These are phyloP conservation scores for Tragelaphus strepsiceros DNA, from an alignment of 2,113 vertebrate genomes.

Conservation along the genomic window DNA sequence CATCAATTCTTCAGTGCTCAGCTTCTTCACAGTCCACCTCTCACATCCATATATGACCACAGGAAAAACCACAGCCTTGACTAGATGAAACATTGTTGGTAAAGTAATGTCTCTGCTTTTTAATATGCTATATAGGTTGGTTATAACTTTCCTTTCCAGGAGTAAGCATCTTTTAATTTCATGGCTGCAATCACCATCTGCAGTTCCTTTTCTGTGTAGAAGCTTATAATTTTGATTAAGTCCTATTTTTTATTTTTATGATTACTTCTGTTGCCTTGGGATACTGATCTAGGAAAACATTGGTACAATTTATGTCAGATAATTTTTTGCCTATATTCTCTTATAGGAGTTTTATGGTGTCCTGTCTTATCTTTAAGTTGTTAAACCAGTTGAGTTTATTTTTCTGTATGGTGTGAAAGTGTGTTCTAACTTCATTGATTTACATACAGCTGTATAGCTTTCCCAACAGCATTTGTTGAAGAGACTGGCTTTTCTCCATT, in stretches of 20 bases:
- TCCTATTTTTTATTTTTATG: background rate
- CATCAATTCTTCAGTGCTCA: too few relatives aligned
- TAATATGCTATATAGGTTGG: too few relatives aligned
- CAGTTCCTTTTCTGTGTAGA: background rate
- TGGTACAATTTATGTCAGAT: background rate
- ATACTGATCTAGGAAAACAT: background rate
- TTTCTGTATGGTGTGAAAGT: background rate
- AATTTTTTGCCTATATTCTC: background rate
- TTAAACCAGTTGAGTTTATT: background rate
- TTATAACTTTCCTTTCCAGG: too few relatives aligned
- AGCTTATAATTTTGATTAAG: background rate
- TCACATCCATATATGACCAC: too few relatives aligned
- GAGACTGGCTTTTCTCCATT: background rate
- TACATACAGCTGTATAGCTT: background rate
- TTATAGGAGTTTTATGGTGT: background rate
- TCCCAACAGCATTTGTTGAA: background rate
- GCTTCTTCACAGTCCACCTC: too few relatives aligned
- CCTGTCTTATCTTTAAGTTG: background rate
- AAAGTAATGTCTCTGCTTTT: too few relatives aligned
- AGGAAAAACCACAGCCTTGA: too few relatives aligned
- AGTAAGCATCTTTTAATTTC: too few relatives aligned
- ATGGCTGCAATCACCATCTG: too few relatives aligned
- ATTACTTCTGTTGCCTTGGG: background rate
- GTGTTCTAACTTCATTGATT: background rate
- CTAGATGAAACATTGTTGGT: too few relatives aligned